Base-by-base conservation (phyloP, 92 coral and sea anemone genomes). In the Diadumene lineata region DNA sequence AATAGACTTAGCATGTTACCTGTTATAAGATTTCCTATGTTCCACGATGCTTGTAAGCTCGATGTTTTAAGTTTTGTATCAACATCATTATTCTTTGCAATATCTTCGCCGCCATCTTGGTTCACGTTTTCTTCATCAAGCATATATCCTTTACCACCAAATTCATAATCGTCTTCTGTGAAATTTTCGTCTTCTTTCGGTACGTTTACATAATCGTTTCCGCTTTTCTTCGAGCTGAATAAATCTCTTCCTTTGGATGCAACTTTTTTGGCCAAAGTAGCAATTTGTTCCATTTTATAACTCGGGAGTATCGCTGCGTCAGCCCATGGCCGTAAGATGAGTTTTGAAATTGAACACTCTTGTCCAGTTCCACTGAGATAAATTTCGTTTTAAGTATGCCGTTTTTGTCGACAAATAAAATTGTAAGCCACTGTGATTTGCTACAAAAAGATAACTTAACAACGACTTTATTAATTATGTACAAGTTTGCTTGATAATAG, bases 11-110 rank as follows among this genome's bases (percentile, higher is more conserved):
- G n/a, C n/a, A n/a, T n/a, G n/a, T n/a, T 78, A 96, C 99, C 99
- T 89, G 89, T 97, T 70, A 96, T 96, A 22, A 96, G 75, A 66
- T 96, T 96, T 13, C 93, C 74, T 48, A 96, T 87, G 57, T 96
- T 96, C 99, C 99, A 96, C 0, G 97, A 90, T 30, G 99, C 97
- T 75, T 96, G 99, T 46, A 96, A 56, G 28, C 88, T 89, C 15
- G 99, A 88, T 0, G 99, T 88, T 18, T 74, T 87, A 50, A 87
- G 78, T 57, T 88, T 75, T 21, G 66, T 79, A 31, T 79, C 81
- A 38, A 81, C 79, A 0, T 67, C 22, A 24, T 64, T 73, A 31
- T 75, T 88, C 0, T 60, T 64, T 15, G 66, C 64, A 0, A 31
- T 81, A 29, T 78, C 73, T 29, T 83, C 89, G 1, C 34, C 64